phyloP scores from a whole-genome alignment of 2,113 vertebrate genomes.

The Dissostichus mawsoni region DNA sequence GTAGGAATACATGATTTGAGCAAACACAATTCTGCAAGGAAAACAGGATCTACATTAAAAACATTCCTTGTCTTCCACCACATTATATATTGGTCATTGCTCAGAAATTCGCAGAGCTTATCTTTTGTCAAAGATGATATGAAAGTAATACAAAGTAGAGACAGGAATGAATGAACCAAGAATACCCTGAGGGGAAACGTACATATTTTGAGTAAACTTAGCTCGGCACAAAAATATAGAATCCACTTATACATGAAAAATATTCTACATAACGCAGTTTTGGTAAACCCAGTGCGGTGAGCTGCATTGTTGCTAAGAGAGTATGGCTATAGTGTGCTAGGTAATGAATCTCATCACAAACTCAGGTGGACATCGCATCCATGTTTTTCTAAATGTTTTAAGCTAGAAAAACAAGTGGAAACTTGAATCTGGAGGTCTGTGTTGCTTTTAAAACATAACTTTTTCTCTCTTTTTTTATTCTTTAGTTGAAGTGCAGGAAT shows the following conservation, averaged over 20 bases:
- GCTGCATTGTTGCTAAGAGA: conserved; percentile 25
- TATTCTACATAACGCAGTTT: neutral
- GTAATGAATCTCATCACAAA: conserved; percentile 61
- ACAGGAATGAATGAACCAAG: neutral
- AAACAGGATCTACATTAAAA: neutral
- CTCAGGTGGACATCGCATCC: conserved; percentile 76
- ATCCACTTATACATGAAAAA: neutral
- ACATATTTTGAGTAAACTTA: neutral
- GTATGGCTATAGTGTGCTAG: conserved; percentile 35
- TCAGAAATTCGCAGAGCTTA: conserved; percentile 5
- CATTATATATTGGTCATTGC: neutral
- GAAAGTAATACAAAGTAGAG: too few relatives aligned
- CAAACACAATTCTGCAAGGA: neutral
- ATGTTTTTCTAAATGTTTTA: conserved; percentile 54
- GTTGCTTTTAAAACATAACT: conserved; percentile 26
- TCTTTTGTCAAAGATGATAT: neutral
- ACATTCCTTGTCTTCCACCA: neutral
- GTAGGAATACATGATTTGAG: neutral
- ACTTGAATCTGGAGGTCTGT: conserved; percentile 44
- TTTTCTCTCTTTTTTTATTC: conserved; percentile 40
- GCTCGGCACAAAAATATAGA: neutral
- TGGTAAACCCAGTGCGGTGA: conserved; percentile 36
- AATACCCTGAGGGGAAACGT: neutral
- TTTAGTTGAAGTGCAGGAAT: conserved; percentile 54
- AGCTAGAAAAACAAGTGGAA: conserved; percentile 59